phyloP scores from a whole-genome alignment of 2,113 vertebrate species.

The Sisor rabdophorus region DNA sequence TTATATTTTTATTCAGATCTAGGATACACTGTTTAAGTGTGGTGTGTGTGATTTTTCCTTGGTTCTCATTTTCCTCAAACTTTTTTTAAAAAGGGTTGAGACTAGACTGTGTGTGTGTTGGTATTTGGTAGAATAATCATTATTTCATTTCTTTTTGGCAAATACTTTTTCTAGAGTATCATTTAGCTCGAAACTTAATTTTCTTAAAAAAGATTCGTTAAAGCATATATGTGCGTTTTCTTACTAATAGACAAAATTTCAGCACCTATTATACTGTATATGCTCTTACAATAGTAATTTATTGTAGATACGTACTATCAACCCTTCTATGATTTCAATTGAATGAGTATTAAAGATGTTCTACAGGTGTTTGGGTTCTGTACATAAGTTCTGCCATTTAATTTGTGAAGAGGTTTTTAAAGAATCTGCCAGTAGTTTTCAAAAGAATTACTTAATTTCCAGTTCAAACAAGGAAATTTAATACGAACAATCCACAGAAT shows the following conservation, averaged over 20 bases:
- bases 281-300: not conserved
- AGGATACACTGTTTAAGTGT: no score
- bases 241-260: not conserved
- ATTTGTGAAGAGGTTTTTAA: slow-evolving; percentile 1
- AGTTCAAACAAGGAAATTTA: slow-evolving; percentile 47
- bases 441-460: not conserved
- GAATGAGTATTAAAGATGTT: not conserved
- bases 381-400: not conserved
- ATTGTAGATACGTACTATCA: no score
- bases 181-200: not conserved
- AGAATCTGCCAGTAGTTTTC: not conserved
- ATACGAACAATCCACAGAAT: slow-evolving; percentile 70
- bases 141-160: not conserved
- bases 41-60: no score
- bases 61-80: no score
- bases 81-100: no score
- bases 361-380: not conserved
- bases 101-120: no score
- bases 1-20: no score
- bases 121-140: no score
- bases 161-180: not conserved
- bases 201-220: not conserved
- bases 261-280: not conserved
- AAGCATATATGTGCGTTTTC: not conserved
- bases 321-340: no score